Base-by-base conservation (phyloP, 2,113 vertebrate species). In the Vicugna pacos region DNA sequence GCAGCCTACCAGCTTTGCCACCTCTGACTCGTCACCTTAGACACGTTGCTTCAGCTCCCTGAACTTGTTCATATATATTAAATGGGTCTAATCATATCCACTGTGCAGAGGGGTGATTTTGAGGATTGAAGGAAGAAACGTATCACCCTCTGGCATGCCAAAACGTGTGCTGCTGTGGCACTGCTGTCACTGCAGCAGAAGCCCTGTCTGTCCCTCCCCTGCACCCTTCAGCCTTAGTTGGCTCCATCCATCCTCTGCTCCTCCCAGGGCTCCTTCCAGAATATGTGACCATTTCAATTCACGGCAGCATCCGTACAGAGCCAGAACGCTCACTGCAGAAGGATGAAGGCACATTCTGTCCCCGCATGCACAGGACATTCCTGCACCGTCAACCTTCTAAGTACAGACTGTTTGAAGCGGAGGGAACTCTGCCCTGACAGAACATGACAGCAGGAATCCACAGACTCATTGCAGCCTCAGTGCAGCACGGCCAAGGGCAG, bases 81-180 rank as follows among this genome's bases (percentile, higher is more conserved):
- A 54, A 16, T n/a, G 26, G 4, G 2, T 84, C 58, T 52, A 20
- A 6, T 72, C 12, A 1, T 26, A 6, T 8, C 9, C 79, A 24
- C 10, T 8, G 4, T 20, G 4, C 54, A 35, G 22, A 75, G 91
- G 5, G 5, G 15, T 42, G 52, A 17, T 22, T 56, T 32, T 52
- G 52, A 26, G 72, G 20, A 22, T 4, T 14, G 30, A 60, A 1
- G 32, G 75, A 72, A 56, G 50, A 35, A 48, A 16, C 0, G 0
- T 22, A 1, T 32, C 10, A 32, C 62, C 7, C 20, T 28, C 2
- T 15, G n/a, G 30, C 65, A 60, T 6, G 35, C 2, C 30, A 2
- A 3, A n/a, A 5, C 62, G 16, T 3, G 3, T 38, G 6, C n/a
- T 30, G 2, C 17, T 19, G 2, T 6, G 1, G 1, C 3, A 3